These are phyloP conservation scores for Indicator indicator DNA, from an alignment of 2,113 vertebrate genomes.

Conservation along the genomic window DNA sequence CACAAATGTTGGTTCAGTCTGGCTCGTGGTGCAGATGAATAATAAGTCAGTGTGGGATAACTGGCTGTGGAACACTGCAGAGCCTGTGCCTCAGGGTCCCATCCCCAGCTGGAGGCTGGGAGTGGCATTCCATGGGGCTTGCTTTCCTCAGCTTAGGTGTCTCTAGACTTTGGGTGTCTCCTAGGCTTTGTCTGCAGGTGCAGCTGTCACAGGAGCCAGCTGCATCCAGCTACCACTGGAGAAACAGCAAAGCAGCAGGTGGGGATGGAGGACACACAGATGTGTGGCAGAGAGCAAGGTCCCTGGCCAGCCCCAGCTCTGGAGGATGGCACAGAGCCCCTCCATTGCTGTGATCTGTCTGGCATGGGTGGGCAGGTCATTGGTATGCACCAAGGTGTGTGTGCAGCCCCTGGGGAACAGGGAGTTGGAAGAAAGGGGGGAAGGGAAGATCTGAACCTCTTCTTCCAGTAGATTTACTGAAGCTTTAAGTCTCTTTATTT, in stretches of 20 bases:
- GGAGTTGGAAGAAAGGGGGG: background rate
- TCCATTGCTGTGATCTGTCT: background rate
- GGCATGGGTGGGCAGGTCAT: background rate
- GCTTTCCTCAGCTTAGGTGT: background rate
- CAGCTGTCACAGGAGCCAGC: background rate
- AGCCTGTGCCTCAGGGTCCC: background rate
- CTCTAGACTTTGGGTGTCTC: background rate
- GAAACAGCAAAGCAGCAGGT: conserved; percentile 24
- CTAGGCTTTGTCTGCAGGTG: conserved; percentile 11
- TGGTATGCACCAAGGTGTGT: background rate
- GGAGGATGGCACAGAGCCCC: background rate
- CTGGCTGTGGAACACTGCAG: background rate
- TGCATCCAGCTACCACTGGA: background rate
- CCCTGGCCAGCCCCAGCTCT: background rate
- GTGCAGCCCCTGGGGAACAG: background rate
- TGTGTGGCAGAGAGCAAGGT: background rate
- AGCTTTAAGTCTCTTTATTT: background rate
- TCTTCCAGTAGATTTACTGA: background rate
- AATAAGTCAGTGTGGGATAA: background rate
- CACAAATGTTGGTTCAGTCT: conserved; percentile 50
- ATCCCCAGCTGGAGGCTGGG: conserved; percentile 23
- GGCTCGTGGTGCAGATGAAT: conserved; percentile 27
- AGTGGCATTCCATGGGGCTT: conserved; percentile 14
- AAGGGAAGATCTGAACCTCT: background rate
- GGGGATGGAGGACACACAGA: background rate